phyloP scores from a whole-genome alignment of 2,113 vertebrate species.

The Cyprinodon tularosa region DNA sequence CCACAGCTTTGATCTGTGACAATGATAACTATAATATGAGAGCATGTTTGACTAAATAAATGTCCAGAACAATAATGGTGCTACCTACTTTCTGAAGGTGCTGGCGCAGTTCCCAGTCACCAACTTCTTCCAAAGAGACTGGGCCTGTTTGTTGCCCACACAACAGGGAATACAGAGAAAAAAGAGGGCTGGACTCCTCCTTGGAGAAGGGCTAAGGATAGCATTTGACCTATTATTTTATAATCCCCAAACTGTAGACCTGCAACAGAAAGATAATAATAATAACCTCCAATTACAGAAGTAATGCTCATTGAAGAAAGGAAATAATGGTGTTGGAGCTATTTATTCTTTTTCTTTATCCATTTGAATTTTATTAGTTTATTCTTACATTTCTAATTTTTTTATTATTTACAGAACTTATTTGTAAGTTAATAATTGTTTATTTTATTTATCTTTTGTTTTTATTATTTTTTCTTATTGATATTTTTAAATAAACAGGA shows the following conservation, averaged over 20 bases:
- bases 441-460: too few species aligned
- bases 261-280: background rate
- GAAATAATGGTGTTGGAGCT: background rate
- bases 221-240: background rate
- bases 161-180: constrained; percentile 3
- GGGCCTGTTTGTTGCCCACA: constrained; percentile 3
- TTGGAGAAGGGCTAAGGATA: constrained; percentile 3
- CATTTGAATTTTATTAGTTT: too few species aligned
- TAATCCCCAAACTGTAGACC: constrained; percentile 3
- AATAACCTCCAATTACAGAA: background rate
- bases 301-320: background rate
- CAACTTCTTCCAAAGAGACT: background rate
- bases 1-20: constrained; percentile 1
- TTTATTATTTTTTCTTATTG: background rate
- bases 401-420: too few species aligned
- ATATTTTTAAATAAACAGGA: background rate
- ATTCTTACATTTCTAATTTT: too few species aligned
- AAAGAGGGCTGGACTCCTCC: constrained; percentile 4
- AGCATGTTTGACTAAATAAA: background rate
- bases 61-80: background rate
- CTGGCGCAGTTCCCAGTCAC: constrained; percentile 2
- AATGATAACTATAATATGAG: background rate
- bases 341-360: too few species aligned
- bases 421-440: too few species aligned
- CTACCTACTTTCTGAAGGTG: background rate